phyloP scores from a whole-genome alignment of 2,797 vertebrate genomes.

The Discoglossus pictus region DNA sequence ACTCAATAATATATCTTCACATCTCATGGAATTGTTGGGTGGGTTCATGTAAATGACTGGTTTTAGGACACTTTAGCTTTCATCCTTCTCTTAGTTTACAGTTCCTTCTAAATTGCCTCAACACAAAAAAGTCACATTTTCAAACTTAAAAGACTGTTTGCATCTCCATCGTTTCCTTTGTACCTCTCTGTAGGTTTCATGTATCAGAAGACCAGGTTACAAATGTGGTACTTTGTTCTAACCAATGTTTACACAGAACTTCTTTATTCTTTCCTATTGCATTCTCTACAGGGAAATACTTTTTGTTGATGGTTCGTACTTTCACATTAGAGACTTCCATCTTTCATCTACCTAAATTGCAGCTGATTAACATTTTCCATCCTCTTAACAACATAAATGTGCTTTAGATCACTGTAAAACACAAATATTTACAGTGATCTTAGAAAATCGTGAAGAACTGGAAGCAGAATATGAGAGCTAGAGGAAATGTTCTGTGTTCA shows the following conservation, averaged over 20 bases:
- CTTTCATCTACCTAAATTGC: background rate
- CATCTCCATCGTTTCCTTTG: background rate
- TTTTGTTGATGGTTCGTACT: background rate
- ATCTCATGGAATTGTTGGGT: no score
- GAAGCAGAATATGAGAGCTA: no score
- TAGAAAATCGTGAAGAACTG: background rate
- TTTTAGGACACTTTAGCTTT: no score
- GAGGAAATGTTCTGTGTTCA: no score
- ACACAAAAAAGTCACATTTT: background rate
- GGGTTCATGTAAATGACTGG: no score
- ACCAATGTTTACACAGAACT: background rate
- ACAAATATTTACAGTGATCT: background rate
- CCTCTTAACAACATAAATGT: no score
- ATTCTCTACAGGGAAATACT: background rate
- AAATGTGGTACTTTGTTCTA: background rate
- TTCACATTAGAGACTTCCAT: background rate
- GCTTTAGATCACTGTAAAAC: no score
- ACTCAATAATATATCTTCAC: no score
- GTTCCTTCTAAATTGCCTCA: conserved; percentile 3
- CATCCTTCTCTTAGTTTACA: background rate
- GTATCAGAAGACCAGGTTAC: background rate
- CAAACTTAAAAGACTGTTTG: background rate
- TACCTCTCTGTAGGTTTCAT: background rate
- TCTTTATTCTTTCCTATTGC: background rate
- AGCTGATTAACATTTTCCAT: no score